Evolutionary conservation across 2,888 invertebrate genomes (phyloP), one percentile per base, ranked within the genome.

Genomic region (Drosophila maculinotata): DNA sequence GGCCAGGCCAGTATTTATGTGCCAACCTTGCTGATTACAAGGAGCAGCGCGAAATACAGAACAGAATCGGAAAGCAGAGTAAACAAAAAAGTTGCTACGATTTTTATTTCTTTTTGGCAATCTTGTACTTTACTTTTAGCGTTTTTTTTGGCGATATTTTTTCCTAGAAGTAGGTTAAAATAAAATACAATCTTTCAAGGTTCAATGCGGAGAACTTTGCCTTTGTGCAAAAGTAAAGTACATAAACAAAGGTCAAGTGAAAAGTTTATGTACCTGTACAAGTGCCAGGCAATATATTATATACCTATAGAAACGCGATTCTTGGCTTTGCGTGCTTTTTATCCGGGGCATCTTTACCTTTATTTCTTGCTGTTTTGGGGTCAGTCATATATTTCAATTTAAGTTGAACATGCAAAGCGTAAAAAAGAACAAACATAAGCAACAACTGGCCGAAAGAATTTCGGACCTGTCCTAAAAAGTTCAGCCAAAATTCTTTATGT

Each of bases 381-480:
- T 68, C 67, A 67, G 52, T 47, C 68, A 83, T 80, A 83, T 77
- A 81, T 83, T 74, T 86, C 84, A 81, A 81, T 81, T 81, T 79
- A 79, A 76, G 80, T 41, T 70, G 68, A 76, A 64, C 80, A 80
- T 80, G 80, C 80, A 83, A 86, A 76, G 67, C 63, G 58, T 36
- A 52, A 72, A 58, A n/a, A 42, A 26, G 38, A 33, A 42, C 23
- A 20, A 52, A 45, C 15, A 51, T 30, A 54, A 31, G 20, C 26
- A 35, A 25, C 26, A 35, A 17, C 30, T 39, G 41, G 20, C 20
- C 41, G 28, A 52, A 45, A 60, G 49, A 72, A 64, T 49, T 58
- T 41, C 14, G 49, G n/a, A 38, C 33, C 60, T 68, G 52, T 52
- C 28, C 62, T 52, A 59, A 47, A 45, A 33, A 2, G 15, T 6